Base-by-base conservation (phyloP, 2,888 invertebrate species). In the Pammene aurita region DNA sequence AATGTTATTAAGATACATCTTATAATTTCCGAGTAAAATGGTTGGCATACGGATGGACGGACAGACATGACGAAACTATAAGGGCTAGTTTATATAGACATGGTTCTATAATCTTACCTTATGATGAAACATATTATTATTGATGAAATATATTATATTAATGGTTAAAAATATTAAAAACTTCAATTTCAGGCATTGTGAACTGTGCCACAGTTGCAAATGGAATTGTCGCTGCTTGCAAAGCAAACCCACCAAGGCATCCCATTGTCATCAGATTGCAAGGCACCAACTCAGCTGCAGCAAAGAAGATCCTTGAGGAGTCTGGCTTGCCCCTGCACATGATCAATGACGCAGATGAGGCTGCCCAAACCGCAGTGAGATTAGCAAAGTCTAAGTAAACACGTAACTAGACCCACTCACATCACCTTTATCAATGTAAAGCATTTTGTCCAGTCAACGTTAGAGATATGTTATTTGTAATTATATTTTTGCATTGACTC, bases 191-290 rank as follows among this genome's bases (percentile, higher is more conserved):
- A 91, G 98, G 99, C 66, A 99, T 99, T 83, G 99, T 99, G 0
- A 98, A 99, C 90, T 99, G 99, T 90, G 97, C 96, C 6, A 98
- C 97, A 0, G 97, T 99, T 78, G 99, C 99, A 0, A 97, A 96
- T 80, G 99, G 99, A 52, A 97, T 99, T 76, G 96, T 99, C 5
- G 95, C 96, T 70, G 99, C 99, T 2, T 96, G 96, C 75, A 96
- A 95, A 84, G 95, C 95, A 66, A 94, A 96, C 72, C 94, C 96
- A 54, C 93, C 98, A 0, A 94, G 95, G 79, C 94, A 98, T 70
- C 99, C 99, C 0, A 92, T 99, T 54, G 95, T 99, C 66, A 98
- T 99, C 52, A 94, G 99, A 78, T 90, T 99, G 67, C 98, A 99
- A 94, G 99, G 99, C 65, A 99, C 98, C 16, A 99, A 99, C 89